Conservation (phyloP, 2,797 vertebrate species). For the Micromesistius poutassou region DNA sequence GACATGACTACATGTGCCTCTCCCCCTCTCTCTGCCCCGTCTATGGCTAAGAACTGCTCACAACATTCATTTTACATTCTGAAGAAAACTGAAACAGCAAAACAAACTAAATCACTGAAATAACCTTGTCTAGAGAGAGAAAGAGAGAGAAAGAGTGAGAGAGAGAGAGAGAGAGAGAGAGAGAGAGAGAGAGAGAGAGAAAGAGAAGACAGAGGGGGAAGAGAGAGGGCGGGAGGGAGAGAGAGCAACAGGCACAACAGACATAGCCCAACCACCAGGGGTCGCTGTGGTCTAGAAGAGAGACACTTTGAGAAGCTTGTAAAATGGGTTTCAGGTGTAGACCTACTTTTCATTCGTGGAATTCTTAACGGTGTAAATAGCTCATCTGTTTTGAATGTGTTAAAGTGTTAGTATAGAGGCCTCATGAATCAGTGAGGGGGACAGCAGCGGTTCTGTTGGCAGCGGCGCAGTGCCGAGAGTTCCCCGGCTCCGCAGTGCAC, state of each 20-base stretch:
- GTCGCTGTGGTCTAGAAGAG: slow-evolving; percentile 71
- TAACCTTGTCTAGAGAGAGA: background rate
- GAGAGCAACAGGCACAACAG: background rate
- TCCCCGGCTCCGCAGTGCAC: background rate
- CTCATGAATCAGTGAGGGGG: background rate
- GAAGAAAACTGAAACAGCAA: slow-evolving; percentile 1
- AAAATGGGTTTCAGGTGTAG: background rate
- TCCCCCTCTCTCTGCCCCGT: background rate
- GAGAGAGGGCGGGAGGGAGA: background rate
- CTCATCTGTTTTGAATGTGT: too few relatives aligned
- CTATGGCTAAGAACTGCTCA: background rate
- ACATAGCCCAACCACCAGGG: slow-evolving; percentile 68
- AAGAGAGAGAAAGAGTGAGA: background rate
- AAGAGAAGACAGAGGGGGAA: background rate
- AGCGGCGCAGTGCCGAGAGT: background rate
- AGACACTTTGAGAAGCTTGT: background rate
- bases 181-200: background rate
- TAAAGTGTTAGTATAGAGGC: too few relatives aligned
- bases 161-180: background rate
- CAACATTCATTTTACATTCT: slow-evolving; percentile 16
- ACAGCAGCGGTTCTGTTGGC: background rate
- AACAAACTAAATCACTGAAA: slow-evolving; percentile 26
- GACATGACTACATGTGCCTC: background rate
- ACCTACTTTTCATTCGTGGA: background rate
- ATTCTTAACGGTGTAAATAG: background rate